Base-by-base conservation (phyloP, 2,888 invertebrate species). In the Eretmocerus hayati region DNA sequence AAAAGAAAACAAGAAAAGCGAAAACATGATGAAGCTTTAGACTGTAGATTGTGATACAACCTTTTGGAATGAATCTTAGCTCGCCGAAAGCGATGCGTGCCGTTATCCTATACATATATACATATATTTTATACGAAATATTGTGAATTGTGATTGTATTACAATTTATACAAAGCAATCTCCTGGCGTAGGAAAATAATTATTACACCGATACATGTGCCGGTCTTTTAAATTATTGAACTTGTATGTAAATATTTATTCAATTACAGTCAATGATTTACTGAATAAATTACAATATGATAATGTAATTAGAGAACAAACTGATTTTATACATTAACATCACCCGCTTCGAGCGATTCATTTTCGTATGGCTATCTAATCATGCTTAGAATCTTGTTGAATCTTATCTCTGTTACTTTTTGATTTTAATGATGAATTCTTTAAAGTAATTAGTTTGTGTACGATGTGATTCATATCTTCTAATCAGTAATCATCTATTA, bases 31-130 rank as follows among this genome's bases (percentile, higher is more conserved):
- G 35, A 18, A 53, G 50, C 43, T 49, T 52, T 50, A 48, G 48
- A 53, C 44, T 50, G 39, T 53, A 53, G 53, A 53, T 53, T 53
- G 53, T 53, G 50, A 53, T 53, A 53, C 44, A 39, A 39, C 18
- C 21, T 50, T 50, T 52, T 48, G 48, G 44, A 22, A 48, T 15
- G 31, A 48, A 47, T 38, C 20, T 47, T 53, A 48, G 48, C 32
- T 32, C 45, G 52, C 38, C 40, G 13, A 35, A 30, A 33, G 45
- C 22, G 42, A 42, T 9, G 42, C 42, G 52, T 36, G 47, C 22
- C 35, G 30, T 53, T 41, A 44, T 44, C n/a, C n/a, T n/a, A n/a
- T n/a, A n/a, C n/a, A n/a, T n/a, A 9, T 35, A 32, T 46, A 35
- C 43, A 37, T 42, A 49, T 47, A 53, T 53, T 53, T 53, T 50